These are phyloP conservation scores for Drosophila mayri DNA, from an alignment of 1,140 invertebrate species.

Conservation along the genomic window DNA sequence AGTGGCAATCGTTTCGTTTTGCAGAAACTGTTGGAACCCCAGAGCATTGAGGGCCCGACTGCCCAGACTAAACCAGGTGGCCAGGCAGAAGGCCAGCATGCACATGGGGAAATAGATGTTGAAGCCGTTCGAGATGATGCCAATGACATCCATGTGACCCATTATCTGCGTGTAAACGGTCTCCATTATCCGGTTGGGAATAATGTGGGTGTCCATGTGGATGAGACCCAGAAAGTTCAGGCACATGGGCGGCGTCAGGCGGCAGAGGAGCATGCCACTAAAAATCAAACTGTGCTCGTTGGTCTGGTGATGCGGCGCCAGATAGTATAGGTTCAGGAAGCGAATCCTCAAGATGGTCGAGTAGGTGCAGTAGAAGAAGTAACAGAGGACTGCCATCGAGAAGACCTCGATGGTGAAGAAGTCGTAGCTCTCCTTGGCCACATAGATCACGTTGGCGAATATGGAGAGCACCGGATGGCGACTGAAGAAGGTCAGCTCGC, in stretches of 20 bases:
- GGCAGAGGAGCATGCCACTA: conserved; percentile 98
- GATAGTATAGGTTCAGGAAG: conserved; percentile 98
- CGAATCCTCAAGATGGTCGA: conserved; percentile 98
- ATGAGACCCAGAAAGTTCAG: conserved; percentile 99
- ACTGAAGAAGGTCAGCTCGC: conserved; percentile 99
- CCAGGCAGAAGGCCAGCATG: conserved; percentile 96
- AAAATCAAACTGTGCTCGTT: conserved; percentile 99
- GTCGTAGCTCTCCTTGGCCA: conserved; percentile 93
- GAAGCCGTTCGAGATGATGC: conserved; percentile 98
- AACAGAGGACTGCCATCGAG: conserved; percentile 95
- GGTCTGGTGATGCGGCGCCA: conserved; percentile 98
- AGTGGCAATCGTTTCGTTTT: conserved; percentile 96
- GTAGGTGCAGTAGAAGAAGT: conserved; percentile 98
- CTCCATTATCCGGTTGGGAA: conserved; percentile 87
- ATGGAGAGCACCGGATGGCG: conserved; percentile 95
- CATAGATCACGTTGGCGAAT: conserved; percentile 96
- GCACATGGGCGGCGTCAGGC: conserved; percentile 98
- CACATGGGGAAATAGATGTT: conserved; percentile 99
- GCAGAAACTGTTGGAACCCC: conserved; percentile 98
- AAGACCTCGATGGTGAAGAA: conserved; percentile 97
- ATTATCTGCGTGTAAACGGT: conserved; percentile 92
- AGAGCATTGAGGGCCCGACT: conserved; percentile 94
- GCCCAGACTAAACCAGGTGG: conserved; percentile 98
- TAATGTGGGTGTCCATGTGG: conserved; percentile 99
- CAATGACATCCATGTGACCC: conserved; percentile 99